phyloP scores from a whole-genome alignment of 2,888 invertebrate genomes.

The Melinopterus prodromus region DNA sequence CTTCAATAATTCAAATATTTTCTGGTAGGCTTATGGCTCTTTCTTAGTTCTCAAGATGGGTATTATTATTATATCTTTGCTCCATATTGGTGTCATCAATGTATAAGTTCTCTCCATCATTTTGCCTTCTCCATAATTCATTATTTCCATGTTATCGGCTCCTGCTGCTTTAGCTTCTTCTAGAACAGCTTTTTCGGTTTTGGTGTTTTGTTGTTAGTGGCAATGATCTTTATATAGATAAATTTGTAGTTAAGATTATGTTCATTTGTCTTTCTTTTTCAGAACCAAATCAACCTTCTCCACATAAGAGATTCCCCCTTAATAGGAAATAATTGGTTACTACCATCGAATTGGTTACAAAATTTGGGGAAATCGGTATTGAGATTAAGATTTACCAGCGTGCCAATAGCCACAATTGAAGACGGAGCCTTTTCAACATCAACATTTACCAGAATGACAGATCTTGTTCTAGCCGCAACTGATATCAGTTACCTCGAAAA shows the following conservation, averaged over 20 bases:
- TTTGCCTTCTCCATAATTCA: no score
- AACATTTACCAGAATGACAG: constrained; percentile 37
- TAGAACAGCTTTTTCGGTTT: neutral
- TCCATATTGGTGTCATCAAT: no score
- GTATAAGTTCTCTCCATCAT: no score
- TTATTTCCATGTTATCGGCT: no score
- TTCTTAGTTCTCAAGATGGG: no score
- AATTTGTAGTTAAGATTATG: neutral
- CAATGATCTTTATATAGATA: no score
- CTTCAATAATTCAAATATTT: no score
- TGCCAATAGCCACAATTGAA: constrained; percentile 26
- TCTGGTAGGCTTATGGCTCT: no score
- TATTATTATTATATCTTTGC: no score
- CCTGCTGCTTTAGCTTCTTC: no score
- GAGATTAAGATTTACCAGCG: neutral
- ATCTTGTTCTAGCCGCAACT: constrained; percentile 33
- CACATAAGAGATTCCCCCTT: neutral
- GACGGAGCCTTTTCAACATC: constrained; percentile 40
- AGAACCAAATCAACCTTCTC: neutral
- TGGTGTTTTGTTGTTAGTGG: neutral
- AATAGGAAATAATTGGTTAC: neutral
- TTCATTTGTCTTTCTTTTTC: neutral
- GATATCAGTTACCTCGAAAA: constrained; percentile 37
- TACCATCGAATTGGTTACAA: constrained; percentile 26
- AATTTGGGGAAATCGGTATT: neutral